A percentile compares a stretch with the other conserved stretches of the same genome.
Conservation (phyloP, 2,888 invertebrate species). For the Alviniconcha strummeri region DNA sequence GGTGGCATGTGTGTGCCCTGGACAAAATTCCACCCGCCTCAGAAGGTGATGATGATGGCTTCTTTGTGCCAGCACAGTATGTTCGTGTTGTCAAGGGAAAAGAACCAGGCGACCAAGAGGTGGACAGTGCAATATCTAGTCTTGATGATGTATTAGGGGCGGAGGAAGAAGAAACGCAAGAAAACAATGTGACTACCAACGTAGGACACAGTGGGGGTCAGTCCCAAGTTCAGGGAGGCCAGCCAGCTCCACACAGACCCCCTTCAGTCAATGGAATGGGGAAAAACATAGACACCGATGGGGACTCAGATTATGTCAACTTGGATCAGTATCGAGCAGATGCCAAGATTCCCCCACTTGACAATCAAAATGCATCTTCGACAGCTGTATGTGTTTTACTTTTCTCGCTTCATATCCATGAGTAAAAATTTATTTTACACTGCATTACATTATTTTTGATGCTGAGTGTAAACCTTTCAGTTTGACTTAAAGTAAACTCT, state of each 20-base stretch:
- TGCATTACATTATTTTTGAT: no score
- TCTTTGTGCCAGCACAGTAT: slow-evolving; percentile 66
- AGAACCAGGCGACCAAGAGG: slow-evolving; percentile 33
- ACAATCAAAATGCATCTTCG: not conserved
- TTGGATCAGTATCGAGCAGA: slow-evolving; percentile 51
- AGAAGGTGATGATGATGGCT: slow-evolving; percentile 47
- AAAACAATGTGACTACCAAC: not conserved
- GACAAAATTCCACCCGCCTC: slow-evolving; percentile 5
- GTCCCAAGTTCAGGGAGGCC: not conserved
- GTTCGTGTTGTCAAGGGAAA: slow-evolving; percentile 48
- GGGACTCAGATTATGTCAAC: slow-evolving; percentile 53
- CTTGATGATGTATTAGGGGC: slow-evolving; percentile 31
- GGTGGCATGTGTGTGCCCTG: slow-evolving; percentile 56
- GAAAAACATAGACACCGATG: slow-evolving; percentile 36
- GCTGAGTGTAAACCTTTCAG: no score
- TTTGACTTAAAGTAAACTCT: no score
- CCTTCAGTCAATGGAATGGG: slow-evolving; percentile 13
- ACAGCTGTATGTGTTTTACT: not conserved
- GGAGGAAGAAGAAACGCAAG: slow-evolving; percentile 12
- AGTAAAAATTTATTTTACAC: no score
- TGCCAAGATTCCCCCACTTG: slow-evolving; percentile 38
- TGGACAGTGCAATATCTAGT: slow-evolving; percentile 18
- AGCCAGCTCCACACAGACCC: not conserved
- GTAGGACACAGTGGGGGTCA: not conserved
- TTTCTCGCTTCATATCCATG: not conserved